A percentile compares a stretch with the other conserved stretches of the same genome.
Conservation (phyloP, 2,113 vertebrate genomes). For the Athene noctua region DNA sequence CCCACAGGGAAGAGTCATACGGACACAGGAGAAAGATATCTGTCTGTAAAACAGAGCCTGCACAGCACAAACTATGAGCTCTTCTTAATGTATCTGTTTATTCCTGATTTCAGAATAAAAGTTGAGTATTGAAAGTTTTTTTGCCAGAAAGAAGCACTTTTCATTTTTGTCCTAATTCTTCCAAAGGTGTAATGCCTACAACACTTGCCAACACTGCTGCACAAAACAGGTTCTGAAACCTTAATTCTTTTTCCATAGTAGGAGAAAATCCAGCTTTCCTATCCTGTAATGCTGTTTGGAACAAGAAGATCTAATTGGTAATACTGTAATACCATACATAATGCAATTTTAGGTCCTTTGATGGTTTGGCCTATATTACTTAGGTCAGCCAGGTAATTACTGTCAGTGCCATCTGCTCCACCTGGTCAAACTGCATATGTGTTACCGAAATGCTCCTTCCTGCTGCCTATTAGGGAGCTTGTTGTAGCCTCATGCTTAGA, state of each 20-base stretch:
- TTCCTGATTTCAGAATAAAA: neutral
- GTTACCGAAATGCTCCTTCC: neutral
- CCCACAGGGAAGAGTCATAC: neutral
- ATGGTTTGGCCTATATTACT: neutral
- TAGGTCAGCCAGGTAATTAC: neutral
- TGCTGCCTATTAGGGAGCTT: neutral
- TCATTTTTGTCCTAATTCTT: neutral
- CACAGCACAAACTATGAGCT: neutral
- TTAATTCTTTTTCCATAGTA: neutral
- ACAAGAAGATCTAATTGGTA: neutral
- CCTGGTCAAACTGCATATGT: neutral
- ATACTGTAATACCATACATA: neutral
- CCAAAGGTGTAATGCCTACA: neutral
- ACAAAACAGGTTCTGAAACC: neutral
- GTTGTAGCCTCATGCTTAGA: neutral
- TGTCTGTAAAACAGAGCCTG: neutral
- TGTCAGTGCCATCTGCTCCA: neutral
- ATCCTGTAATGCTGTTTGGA: neutral
- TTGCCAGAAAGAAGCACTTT: neutral
- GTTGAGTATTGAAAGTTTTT: neutral
- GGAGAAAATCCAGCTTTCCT: neutral
- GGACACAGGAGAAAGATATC: neutral
- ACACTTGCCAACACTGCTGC: neutral
- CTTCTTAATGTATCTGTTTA: neutral
- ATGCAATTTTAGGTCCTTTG: neutral